phyloP scores from a whole-genome alignment of 1,140 invertebrate genomes.

The Drosophila aff. region DNA sequence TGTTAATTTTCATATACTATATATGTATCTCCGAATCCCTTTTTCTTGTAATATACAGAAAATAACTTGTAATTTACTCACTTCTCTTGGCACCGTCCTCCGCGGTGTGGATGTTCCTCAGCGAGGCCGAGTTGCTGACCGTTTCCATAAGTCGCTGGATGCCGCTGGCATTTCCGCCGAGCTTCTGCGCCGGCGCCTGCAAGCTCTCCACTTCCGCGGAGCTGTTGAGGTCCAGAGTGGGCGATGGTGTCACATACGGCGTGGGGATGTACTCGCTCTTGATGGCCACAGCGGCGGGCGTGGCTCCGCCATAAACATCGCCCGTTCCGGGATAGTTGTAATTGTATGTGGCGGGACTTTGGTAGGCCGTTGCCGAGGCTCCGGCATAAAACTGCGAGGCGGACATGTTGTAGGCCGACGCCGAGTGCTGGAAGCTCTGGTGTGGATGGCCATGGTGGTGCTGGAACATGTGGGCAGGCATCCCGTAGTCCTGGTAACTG shows the following conservation, averaged over 20 bases:
- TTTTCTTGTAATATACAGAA: neutral
- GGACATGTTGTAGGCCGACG: conserved; percentile 62
- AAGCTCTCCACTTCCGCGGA: conserved; percentile 75
- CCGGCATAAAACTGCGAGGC: conserved; percentile 68
- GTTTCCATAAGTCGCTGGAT: conserved; percentile 58
- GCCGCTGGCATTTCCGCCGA: conserved; percentile 24
- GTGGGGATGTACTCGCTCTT: conserved; percentile 80
- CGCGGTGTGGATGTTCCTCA: conserved; percentile 39
- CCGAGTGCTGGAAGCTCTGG: conserved; percentile 53
- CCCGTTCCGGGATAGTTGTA: conserved; percentile 57
- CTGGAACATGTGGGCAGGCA: conserved; percentile 65
- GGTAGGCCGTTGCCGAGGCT: conserved; percentile 53
- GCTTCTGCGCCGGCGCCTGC: conserved; percentile 52
- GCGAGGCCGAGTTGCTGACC: conserved; percentile 36
- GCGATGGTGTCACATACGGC: conserved; percentile 81
- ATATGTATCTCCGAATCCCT: no score
- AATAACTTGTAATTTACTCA: conserved; percentile 37
- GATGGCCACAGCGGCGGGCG: conserved; percentile 36
- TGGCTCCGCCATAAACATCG: conserved; percentile 47
- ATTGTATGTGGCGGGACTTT: conserved; percentile 57
- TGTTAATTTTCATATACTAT: neutral
- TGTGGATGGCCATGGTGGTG: conserved; percentile 61
- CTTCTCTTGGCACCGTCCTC: conserved; percentile 57
- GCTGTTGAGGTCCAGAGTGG: conserved; percentile 80
- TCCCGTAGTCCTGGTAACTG: conserved; percentile 71